Conservation (phyloP, 2,113 vertebrate genomes). For the Oncorhynchus clarkii region DNA sequence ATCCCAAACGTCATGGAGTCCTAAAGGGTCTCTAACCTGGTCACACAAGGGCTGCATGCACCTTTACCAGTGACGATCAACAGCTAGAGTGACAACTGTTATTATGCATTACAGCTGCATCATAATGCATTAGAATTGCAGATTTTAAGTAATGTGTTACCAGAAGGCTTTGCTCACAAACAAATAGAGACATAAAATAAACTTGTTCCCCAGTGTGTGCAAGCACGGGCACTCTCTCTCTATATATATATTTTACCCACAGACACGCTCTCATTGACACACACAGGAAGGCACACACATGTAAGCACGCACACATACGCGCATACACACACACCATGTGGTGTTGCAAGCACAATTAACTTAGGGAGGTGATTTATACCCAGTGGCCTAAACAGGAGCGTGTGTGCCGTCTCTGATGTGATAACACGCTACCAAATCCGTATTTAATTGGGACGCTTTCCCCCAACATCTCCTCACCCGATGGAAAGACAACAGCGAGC, state of each 20-base stretch:
- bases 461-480: constrained; percentile 20
- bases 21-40: neutral
- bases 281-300: neutral
- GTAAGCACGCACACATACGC: neutral
- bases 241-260: neutral
- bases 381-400: constrained; percentile 34
- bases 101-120: too few species aligned
- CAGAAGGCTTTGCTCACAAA: neutral
- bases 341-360: constrained; percentile 26
- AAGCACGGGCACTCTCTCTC: neutral
- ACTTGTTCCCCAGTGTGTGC: too few species aligned
- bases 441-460: constrained; percentile 59
- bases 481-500: constrained; percentile 45
- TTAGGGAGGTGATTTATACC: constrained; percentile 38
- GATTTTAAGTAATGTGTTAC: too few species aligned
- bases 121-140: too few species aligned
- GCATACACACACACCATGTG: constrained; percentile 13
- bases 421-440: constrained; percentile 58
- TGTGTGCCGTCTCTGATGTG: constrained; percentile 40
- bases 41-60: neutral
- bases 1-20: constrained; percentile 1
- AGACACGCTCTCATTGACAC: neutral
- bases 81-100: neutral
- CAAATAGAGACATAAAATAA: neutral
- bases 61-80: neutral